These are phyloP conservation scores for Acrossocheilus wenchowensis DNA, from an alignment of 2,797 vertebrate species.

Conservation along the genomic window DNA sequence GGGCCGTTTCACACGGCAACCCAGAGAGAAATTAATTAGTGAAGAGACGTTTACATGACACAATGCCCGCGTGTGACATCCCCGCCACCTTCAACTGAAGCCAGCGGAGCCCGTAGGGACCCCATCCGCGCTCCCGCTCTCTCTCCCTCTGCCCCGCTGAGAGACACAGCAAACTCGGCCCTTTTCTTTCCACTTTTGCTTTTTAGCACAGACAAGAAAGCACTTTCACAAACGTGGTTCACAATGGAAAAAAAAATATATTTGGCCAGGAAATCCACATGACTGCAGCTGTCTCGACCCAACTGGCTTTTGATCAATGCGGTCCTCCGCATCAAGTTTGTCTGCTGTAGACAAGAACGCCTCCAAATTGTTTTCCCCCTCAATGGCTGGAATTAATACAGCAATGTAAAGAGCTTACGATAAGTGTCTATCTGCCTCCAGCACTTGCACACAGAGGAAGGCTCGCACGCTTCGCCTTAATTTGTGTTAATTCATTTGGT, in stretches of 20 bases:
- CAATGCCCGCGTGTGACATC: constrained; percentile 66
- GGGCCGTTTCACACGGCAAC: constrained; percentile 74
- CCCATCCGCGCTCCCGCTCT: neutral
- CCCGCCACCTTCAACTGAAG: constrained; percentile 62
- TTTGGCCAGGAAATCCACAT: constrained; percentile 77
- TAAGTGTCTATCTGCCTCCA: constrained; percentile 70
- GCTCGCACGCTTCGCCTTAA: constrained; percentile 72
- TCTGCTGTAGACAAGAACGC: constrained; percentile 50
- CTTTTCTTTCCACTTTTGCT: constrained; percentile 36
- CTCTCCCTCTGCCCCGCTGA: neutral
- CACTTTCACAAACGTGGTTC: constrained; percentile 56
- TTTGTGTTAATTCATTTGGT: constrained; percentile 75
- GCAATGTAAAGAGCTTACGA: constrained; percentile 72
- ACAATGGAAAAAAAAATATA: constrained; percentile 76
- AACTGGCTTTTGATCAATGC: constrained; percentile 63
- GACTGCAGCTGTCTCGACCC: constrained; percentile 29
- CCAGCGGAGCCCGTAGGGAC: constrained; percentile 62
- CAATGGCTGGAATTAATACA: constrained; percentile 76
- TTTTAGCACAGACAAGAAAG: constrained; percentile 36
- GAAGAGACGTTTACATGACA: constrained; percentile 52
- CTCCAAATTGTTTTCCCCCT: constrained; percentile 55
- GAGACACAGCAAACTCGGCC: constrained; percentile 25
- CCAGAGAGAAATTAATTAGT: constrained; percentile 80
- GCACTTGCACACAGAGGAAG: constrained; percentile 76
- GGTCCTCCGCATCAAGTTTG: constrained; percentile 38